Base-by-base conservation (phyloP, 2,113 vertebrate genomes). In the Riparia riparia region DNA sequence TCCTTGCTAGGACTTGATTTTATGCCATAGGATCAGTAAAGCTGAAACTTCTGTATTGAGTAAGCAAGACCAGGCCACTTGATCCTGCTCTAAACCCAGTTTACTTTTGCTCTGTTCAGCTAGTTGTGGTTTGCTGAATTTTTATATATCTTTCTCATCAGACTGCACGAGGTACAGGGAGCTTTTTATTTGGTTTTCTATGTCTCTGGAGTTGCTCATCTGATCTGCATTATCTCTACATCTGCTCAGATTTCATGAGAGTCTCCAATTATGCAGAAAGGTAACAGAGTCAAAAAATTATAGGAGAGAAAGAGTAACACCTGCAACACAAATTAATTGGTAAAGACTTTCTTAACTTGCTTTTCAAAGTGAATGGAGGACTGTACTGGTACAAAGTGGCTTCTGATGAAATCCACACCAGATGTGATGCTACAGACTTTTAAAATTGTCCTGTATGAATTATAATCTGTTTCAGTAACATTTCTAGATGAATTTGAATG, bases 401-500 rank as follows among this genome's bases (percentile, higher is more conserved):
- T 61, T 39, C 57, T 73, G 73, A 39, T 81, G 80, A 92, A 95
- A 50, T 69, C 37, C 57, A 76, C 6, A 37, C 44, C 61, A 17
- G 78, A 94, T 91, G 70, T 17, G 31, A 82, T 14, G 18, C 19
- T 66, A 45, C 1, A 42, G 39, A 13, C 69, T 64, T 92, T 88
- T 65, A 44, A 95, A 95, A 92, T 64, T 63, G n/a, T 74, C 86
- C 17, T 37, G 29, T 82, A 50, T 20, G 50, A 96, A 91, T 96
- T 45, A 60, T n/a, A 72, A 34, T 95, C 88, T 24, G 44, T 61
- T 66, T 90, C 87, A 60, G 73, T 93, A 65, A 73, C 17, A 58
- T 83, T 92, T 81, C 77, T 90, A 83, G 93, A 86, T 93, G 44
- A 86, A 79, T 94, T 91, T 78, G 74, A 93, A 77, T 89, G 94